These are phyloP conservation scores for Vanessa cardui DNA, from an alignment of 2,888 invertebrate species.

Conservation along the genomic window DNA sequence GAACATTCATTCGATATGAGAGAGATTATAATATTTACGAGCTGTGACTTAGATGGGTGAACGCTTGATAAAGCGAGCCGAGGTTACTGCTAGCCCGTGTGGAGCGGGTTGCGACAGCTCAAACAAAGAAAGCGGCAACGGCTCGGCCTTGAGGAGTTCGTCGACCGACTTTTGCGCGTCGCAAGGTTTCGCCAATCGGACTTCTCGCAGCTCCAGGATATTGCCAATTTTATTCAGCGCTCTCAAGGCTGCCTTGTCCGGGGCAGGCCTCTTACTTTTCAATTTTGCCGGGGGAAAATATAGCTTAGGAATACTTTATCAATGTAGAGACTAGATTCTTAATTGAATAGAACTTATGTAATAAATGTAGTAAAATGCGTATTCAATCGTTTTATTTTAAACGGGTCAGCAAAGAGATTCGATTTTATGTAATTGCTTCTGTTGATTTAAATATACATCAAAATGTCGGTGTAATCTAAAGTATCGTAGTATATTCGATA, in stretches of 20 bases:
- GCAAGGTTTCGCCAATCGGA: slow-evolving; percentile 82
- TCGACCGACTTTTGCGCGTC: slow-evolving; percentile 81
- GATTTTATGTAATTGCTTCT: no score
- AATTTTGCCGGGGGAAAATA: slow-evolving; percentile 43
- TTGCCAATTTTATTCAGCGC: slow-evolving; percentile 76
- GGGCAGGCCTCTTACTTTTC: slow-evolving; percentile 75
- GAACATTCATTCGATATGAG: slow-evolving; percentile 33
- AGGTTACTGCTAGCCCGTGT: slow-evolving; percentile 63
- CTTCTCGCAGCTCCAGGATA: slow-evolving; percentile 81
- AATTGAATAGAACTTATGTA: no score
- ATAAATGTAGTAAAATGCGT: no score
- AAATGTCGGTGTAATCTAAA: no score
- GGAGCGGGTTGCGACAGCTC: slow-evolving; percentile 67
- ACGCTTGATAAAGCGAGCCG: slow-evolving; percentile 75
- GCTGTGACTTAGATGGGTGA: slow-evolving; percentile 59
- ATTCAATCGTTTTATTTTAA: no score
- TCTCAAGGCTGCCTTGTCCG: slow-evolving; percentile 76
- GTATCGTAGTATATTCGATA: no score
- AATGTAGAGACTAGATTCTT: no score
- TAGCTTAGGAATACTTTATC: background rate
- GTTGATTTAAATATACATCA: no score
- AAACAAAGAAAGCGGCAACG: slow-evolving; percentile 80
- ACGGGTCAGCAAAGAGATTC: no score
- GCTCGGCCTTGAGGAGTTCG: slow-evolving; percentile 78
- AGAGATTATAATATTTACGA: slow-evolving; percentile 44